Evolutionary conservation across 2,888 invertebrate genomes (phyloP).

Genomic region (Pollenia griseotomentosa): DNA sequence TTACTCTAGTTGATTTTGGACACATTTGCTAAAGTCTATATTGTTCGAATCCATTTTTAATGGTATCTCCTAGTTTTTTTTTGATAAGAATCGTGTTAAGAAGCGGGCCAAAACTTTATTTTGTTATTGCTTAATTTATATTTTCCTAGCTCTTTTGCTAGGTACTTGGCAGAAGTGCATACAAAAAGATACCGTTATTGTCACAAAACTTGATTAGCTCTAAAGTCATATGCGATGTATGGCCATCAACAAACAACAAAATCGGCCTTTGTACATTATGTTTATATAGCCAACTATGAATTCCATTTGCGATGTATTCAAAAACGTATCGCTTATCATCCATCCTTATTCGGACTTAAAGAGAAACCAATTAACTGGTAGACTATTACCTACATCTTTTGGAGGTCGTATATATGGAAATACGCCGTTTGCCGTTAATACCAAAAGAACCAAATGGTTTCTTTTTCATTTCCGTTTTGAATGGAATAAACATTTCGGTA

Average conservation of each 20-base stretch:
- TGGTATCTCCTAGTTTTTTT: no score
- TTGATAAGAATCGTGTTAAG: no score
- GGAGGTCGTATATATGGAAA: slow-evolving; percentile 46
- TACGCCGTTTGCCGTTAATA: slow-evolving; percentile 59
- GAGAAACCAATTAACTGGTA: slow-evolving; percentile 50
- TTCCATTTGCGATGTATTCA: slow-evolving; percentile 35
- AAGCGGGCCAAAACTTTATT: no score
- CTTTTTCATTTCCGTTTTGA: slow-evolving; percentile 52
- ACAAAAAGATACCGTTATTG: slow-evolving; percentile 59
- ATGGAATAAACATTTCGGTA: slow-evolving; percentile 54
- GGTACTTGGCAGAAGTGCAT: slow-evolving; percentile 36
- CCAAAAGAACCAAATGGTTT: slow-evolving; percentile 41
- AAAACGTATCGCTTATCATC: slow-evolving; percentile 65
- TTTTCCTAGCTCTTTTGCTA: no score
- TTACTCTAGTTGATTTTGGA: no score
- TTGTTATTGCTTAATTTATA: no score
- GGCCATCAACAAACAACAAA: slow-evolving; percentile 68
- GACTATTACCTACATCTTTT: slow-evolving; percentile 51
- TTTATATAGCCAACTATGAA: slow-evolving; percentile 58
- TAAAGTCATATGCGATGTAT: slow-evolving; percentile 67
- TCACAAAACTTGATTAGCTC: slow-evolving; percentile 68
- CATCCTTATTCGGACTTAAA: slow-evolving; percentile 56
- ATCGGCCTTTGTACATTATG: slow-evolving; percentile 60
- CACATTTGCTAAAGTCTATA: no score
- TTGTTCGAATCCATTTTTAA: no score